Base-by-base conservation (phyloP, 2,797 vertebrate genomes). In the Aplochiton taeniatus region DNA sequence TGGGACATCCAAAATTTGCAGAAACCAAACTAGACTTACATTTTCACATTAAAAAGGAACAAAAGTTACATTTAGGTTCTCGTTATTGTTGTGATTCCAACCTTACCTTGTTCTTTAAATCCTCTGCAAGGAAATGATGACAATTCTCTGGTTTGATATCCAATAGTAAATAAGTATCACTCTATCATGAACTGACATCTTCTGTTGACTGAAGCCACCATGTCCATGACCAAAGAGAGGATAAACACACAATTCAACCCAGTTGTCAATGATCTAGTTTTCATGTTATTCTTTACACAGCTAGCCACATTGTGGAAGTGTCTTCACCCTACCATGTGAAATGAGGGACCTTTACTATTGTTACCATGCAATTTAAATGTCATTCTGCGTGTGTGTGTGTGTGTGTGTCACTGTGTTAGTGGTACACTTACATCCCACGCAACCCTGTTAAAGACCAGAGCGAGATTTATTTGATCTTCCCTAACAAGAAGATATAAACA, bases 311-410 rank as follows among this genome's bases (percentile, higher is more conserved):
- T 79, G 68, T 83, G 61, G 80, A 42, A 80, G 68, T 12, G 69
- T 65, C 41, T 77, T 66, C 63, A 50, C 1, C 9, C 58, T 82
- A 73, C 79, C 77, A 77, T 77, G 75, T 76, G 82, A 84, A 84
- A 79, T 61, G 56, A 16, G 68, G 68, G 61, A 82, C 76, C 79
- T 85, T 80, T 84, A 47, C 14, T 16, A 0, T 55, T n/a, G 9
- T 56, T 42, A 19, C 9, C 1, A 53, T 16, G 44, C 14, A 58
- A 16, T 2, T 41, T 1, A 17, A 8, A 11, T 48, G 61, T 60
- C 10, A 58, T 9, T 64, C 43, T 52, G 45, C 20, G 3, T 65
- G 58, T 65, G 53, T 3, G 58, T 60, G 46, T 47, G 61, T 62
- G 52, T 41, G 17, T 48, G 61, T 64, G 47, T 47, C 16, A 42